Evolutionary conservation across 1,140 invertebrate genomes (phyloP).

Genomic region (Augochlora pura): DNA sequence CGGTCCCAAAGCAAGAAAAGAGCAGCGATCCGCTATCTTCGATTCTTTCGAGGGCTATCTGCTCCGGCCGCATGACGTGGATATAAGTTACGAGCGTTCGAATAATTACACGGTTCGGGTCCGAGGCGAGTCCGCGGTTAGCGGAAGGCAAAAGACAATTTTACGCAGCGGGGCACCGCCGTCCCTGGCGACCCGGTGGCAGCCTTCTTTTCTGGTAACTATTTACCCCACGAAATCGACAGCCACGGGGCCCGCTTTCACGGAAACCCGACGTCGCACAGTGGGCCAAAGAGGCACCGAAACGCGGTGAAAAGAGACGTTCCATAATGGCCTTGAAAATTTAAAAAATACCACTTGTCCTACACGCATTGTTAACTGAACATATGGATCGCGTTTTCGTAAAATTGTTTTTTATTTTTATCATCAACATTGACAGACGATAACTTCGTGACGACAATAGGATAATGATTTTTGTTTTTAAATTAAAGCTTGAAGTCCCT

Average conservation of each 20-base stretch:
- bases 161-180: conserved; percentile 77
- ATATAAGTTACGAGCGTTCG: conserved; percentile 76
- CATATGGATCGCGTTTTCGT: too few species aligned
- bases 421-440: too few species aligned
- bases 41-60: conserved; percentile 53
- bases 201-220: conserved; percentile 70
- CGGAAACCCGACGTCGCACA: conserved; percentile 16
- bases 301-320: too few species aligned
- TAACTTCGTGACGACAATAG: too few species aligned
- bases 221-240: conserved; percentile 74
- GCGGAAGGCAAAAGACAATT: conserved; percentile 80
- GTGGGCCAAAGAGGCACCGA: not conserved
- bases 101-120: conserved; percentile 78
- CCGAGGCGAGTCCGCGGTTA: conserved; percentile 70
- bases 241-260: conserved; percentile 57
- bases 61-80: conserved; percentile 48
- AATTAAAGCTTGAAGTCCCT: too few species aligned
- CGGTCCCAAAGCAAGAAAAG: conserved; percentile 46
- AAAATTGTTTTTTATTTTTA: too few species aligned
- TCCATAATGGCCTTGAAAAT: too few species aligned
- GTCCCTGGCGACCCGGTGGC: conserved; percentile 66
- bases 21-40: conserved; percentile 60
- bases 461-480: too few species aligned
- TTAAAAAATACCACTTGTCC: too few species aligned
- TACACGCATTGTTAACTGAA: too few species aligned